Evolutionary conservation across 1,140 invertebrate species (phyloP), one percentile per base, ranked within the genome.

Genomic region (Drosophila leontia): DNA sequence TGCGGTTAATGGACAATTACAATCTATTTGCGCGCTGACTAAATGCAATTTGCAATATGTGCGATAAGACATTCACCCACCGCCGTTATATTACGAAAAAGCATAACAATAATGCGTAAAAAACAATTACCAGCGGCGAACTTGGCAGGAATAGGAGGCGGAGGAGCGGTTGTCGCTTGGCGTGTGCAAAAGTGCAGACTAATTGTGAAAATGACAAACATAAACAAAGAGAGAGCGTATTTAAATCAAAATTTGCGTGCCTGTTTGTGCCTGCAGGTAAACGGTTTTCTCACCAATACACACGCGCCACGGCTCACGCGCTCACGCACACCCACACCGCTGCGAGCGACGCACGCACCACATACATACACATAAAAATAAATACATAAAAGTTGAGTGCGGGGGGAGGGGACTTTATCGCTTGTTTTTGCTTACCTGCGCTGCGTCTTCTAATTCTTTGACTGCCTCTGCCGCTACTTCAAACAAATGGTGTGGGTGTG

Each of bases 31-130:
- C 19, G 50, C 15, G 45, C 41, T 75, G 39, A 41, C 37, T 45
- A 45, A 80, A 64, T 80, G 58, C 47, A 81, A 65, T 48, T 45
- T 68, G 57, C 32, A 48, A 58, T 39, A n/a, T 62, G 48, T 50
- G 23, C 60, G 83, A 85, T 85, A 71, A 85, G 70, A 87, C 71
- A 71, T 68, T 59, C 39, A 26, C 57, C 35, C 41, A 82, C 47
- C 41, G 72, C 70, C 70, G 72, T 78, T 78, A 69, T 69, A 65
- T 82, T 75, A 78, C 72, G 57, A 65, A 83, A 84, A 84, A 83
- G 68, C 64, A 79, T 41, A 84, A 76, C 70, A 76, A 84, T 61
- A 91, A 91, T 87, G 80, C 80, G 85, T 85, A 90, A 87, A 29
- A 29, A 75, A 56, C 70, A 63, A 55, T 53, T 58, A 59, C 55